Evolutionary conservation across 2,888 invertebrate species (phyloP), one percentile per base, ranked within the genome.

Genomic region (Chaitophorus viminalis): DNA sequence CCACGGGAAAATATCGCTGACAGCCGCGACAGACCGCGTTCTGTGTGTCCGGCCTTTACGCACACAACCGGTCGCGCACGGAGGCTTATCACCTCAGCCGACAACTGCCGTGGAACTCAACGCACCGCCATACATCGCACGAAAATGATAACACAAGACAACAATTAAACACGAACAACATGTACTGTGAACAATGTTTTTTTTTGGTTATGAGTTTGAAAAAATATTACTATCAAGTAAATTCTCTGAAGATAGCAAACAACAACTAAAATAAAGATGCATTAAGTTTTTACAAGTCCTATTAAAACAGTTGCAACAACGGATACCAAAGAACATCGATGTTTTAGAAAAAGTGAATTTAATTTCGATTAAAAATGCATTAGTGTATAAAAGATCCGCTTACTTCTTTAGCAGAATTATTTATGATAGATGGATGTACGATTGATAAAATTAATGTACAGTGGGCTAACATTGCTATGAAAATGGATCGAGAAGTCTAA

Each of bases 401-500:
- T 74, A 74, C 74, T 74, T 36, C 25, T 33, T 74, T 33, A 36
- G 74, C 74, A 74, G 74, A 74, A 74, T 74, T 74, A 74, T 18
- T 74, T 33, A 33, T 33, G 36, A 36, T 74, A 36, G 74, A 74
- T 74, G 74, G 74, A 74, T 36, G 74, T 36, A 74, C 74, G 36
- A 36, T 74, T 4, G 74, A 36, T 74, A 36, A 74, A 74, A 74
- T 36, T 36, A 74, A 74, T 74, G 74, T 74, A 33, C 74, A 74
- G 74, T 33, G 74, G 74, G 33, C 36, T 74, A 74, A 74, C 25
- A 3, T 74, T 36, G 4, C 3, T 21, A 74, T 21, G 36, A 36
- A 74, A 74, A 33, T 74, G 74, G 74, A 25, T 31, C 14, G 70
- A 88, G 39, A 84, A 83, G 29, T 68, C 52, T 54, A 77, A 74